A percentile compares a stretch with the other conserved stretches of the same genome.
These are phyloP conservation scores for Thamnophis elegans DNA, from an alignment of 2,797 vertebrate genomes.

Conservation along the genomic window DNA sequence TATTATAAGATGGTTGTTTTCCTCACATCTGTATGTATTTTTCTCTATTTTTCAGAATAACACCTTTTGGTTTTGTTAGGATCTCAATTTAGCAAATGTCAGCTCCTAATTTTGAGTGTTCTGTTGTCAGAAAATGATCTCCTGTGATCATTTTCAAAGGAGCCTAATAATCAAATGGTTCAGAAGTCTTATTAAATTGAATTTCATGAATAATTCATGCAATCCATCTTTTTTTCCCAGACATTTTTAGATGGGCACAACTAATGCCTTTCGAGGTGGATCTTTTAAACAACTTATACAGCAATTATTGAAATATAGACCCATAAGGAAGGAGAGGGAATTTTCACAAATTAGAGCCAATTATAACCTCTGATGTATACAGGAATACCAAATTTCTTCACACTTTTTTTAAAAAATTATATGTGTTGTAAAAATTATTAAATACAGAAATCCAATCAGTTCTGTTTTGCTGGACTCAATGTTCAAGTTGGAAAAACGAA, in stretches of 20 bases:
- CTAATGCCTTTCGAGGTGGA: not conserved
- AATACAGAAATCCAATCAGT: not conserved
- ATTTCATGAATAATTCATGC: slow-evolving; percentile 51
- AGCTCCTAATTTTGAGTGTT: slow-evolving; percentile 33
- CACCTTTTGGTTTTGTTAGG: slow-evolving; percentile 26
- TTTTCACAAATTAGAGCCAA: not conserved
- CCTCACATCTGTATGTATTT: not conserved
- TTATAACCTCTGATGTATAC: not conserved
- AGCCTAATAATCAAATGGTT: slow-evolving; percentile 40
- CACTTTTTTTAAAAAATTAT: not conserved
- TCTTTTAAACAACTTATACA: not conserved
- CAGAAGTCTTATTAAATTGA: slow-evolving; percentile 19
- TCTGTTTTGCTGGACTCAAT: not conserved
- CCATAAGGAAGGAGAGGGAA: not conserved
- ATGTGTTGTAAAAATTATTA: not conserved
- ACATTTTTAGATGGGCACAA: not conserved
- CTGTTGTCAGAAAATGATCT: slow-evolving; percentile 33
- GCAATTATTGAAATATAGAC: not conserved
- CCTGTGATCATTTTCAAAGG: slow-evolving; percentile 25
- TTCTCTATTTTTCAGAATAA: slow-evolving; percentile 11
- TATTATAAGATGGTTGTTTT: slow-evolving; percentile 12
- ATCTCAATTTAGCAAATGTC: slow-evolving; percentile 37
- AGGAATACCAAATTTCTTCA: not conserved
- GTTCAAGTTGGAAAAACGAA: not conserved
- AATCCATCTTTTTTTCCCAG: not conserved